phyloP scores from a whole-genome alignment of 2,797 vertebrate genomes.

The Falco naumanni region DNA sequence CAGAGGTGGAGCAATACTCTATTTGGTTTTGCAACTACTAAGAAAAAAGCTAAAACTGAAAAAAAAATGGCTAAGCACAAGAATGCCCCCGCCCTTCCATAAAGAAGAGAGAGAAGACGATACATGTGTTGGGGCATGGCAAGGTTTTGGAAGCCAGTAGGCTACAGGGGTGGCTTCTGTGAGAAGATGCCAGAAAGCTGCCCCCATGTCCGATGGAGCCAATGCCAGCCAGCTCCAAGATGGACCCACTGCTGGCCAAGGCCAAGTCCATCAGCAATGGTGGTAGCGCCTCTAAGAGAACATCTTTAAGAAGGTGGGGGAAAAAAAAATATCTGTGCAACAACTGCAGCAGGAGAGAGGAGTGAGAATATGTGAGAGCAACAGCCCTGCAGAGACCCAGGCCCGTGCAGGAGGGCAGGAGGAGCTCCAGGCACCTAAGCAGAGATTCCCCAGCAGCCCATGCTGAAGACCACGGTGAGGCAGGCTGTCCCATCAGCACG shows the following conservation, averaged over 20 bases:
- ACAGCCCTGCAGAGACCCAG: background rate
- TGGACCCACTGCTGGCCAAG: background rate
- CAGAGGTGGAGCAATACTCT: background rate
- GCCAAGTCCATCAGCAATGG: too few relatives aligned
- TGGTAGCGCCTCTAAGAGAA: background rate
- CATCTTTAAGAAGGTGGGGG: background rate
- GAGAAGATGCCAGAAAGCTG: background rate
- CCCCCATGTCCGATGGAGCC: background rate
- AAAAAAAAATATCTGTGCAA: background rate
- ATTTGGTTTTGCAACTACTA: background rate
- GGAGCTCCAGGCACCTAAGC: background rate
- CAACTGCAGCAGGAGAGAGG: background rate
- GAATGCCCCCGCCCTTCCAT: background rate
- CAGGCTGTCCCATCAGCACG: too few relatives aligned
- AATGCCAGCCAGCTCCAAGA: background rate
- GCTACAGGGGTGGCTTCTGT: background rate
- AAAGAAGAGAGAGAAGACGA: background rate
- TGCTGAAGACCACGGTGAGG: too few relatives aligned
- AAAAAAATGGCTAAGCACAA: background rate
- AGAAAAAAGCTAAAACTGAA: background rate
- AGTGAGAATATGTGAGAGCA: background rate
- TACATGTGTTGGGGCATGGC: fast-evolving
- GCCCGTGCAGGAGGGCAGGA: background rate
- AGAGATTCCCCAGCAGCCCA: background rate
- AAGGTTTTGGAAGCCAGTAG: background rate